Base-by-base conservation (phyloP, 2,113 vertebrate genomes). In the Nymphicus hollandicus region DNA sequence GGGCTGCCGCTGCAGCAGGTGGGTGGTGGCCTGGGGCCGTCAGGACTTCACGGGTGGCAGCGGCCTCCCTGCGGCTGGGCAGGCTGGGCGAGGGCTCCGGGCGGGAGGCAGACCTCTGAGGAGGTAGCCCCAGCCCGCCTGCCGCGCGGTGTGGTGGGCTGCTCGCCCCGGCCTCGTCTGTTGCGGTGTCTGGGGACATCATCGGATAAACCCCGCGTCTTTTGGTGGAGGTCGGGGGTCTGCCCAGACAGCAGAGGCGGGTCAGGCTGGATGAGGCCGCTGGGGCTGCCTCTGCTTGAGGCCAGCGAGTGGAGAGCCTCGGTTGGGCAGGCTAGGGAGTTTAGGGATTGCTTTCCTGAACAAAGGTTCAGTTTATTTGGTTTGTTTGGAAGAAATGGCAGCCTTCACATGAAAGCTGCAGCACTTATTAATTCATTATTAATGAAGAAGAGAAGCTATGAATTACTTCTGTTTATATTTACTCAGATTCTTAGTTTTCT, bases 281-380 rank as follows among this genome's bases (percentile, higher is more conserved):
- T 10, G 10, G 39, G 22, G 13, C 39, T 7, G 37, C 29, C 8
- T 13, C 22, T 43, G 20, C 22, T 13, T 17, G 49, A 2, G 10
- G 49, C 17, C 41, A 10, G 58, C 27, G 9, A 5, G 52, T 13
- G 9, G 16, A 18, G 23, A 33, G 28, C n/a, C 39, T 9, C 0
- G 2, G 0, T 0, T 6, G 43, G 41, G 29, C 52, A 2, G 35
- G 0, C 13, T 7, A 8, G 4, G 31, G 7, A 5, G 19, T 3
- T 25, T 3, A 0, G 2, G 33, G 15, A 19, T 35, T 2, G 28
- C 5, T 10, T 60, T 46, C 44, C 25, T 13, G 9, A 46, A 1
- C 64, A 12, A 24, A 14, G 2, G 9, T 1, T 25, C 18, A 0
- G 6, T 44, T n/a, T 29, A 2, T 28, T 47, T 39, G 33, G 15